Percentiles rank a stretch among this genome's conserved stretches.
phyloP scores from a whole-genome alignment of 1,140 invertebrate species.

The Drosophila orosa region DNA sequence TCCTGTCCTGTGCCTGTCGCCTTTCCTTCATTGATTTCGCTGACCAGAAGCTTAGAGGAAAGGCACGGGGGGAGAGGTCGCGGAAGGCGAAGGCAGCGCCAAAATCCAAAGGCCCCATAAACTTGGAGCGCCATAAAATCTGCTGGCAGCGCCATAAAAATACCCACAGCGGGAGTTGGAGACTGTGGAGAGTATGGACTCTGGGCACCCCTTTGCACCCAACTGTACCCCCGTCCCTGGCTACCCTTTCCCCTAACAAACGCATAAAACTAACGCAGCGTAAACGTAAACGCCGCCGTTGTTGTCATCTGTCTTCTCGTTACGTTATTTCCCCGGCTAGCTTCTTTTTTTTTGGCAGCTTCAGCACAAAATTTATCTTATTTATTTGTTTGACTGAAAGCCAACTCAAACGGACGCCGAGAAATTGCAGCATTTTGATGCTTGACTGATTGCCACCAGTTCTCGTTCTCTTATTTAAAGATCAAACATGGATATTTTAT shows the following conservation, averaged over 20 bases:
- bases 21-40: conserved; percentile 70
- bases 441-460: conserved; percentile 69
- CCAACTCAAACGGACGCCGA: conserved; percentile 49
- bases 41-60: conserved; percentile 48
- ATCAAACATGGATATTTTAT: background rate
- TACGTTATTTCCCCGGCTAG: conserved; percentile 31
- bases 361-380: conserved; percentile 76
- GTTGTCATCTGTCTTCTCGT: conserved; percentile 53
- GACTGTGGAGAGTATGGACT: conserved; percentile 31
- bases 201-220: conserved; percentile 8
- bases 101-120: conserved; percentile 80
- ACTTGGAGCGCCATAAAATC: conserved; percentile 84
- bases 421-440: conserved; percentile 76
- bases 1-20: conserved; percentile 22
- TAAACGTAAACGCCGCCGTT: conserved; percentile 70
- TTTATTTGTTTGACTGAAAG: conserved; percentile 76
- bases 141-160: conserved; percentile 82
- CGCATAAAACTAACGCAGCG: conserved; percentile 83
- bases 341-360: conserved; percentile 63
- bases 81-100: conserved; percentile 47
- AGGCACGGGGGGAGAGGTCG: background rate
- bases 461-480: background rate
- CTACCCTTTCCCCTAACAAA: conserved; percentile 35
- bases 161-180: conserved; percentile 72
- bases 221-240: conserved; percentile 34